Conservation (phyloP, 2,113 vertebrate genomes). For the Struthio camelus region DNA sequence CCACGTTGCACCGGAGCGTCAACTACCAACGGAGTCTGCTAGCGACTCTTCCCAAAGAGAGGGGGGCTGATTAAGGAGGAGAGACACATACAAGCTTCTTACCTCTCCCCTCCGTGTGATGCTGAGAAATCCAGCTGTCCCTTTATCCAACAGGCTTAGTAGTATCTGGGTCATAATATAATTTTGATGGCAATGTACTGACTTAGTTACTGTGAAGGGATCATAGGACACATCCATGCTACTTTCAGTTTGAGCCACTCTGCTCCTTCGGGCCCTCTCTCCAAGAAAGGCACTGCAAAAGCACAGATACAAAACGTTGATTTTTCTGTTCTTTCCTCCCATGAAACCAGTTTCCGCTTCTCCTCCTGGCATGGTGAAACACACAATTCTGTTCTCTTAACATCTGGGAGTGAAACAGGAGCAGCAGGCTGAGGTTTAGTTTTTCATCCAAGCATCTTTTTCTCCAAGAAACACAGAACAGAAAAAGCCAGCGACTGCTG, state of each 20-base stretch:
- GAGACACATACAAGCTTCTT: neutral
- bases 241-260: neutral
- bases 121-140: neutral
- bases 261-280: neutral
- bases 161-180: neutral
- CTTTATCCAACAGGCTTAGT: neutral
- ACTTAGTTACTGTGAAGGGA: neutral
- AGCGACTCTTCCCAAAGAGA: neutral
- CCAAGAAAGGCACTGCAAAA: neutral
- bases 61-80: neutral
- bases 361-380: neutral
- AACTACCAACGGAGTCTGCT: neutral
- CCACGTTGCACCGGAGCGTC: rapidly evolving
- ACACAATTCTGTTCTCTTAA: neutral
- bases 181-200: neutral
- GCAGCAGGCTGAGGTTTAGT: neutral
- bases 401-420: neutral
- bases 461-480: neutral
- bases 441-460: neutral
- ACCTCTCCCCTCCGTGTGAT: neutral
- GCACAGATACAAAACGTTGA: neutral
- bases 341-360: too few species aligned
- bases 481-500: neutral
- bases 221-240: neutral
- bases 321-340: neutral